Percentiles rank a stretch among this genome's conserved stretches.
These are phyloP conservation scores for Piprites chloris DNA, from an alignment of 2,113 vertebrate genomes.

Conservation along the genomic window DNA sequence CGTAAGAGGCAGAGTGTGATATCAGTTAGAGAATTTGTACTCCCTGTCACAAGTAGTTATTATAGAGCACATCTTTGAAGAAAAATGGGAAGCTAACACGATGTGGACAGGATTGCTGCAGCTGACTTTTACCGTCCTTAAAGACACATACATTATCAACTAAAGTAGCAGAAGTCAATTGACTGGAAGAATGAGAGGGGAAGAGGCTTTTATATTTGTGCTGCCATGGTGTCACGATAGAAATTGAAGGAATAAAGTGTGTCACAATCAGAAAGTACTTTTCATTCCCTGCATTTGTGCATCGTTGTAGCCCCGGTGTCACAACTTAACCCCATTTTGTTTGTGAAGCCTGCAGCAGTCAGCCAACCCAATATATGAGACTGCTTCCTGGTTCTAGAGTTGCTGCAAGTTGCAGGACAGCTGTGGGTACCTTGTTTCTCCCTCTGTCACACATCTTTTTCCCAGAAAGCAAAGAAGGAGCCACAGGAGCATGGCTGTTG, in stretches of 20 bases:
- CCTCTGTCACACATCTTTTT: background rate
- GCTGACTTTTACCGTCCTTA: background rate
- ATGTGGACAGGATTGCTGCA: background rate
- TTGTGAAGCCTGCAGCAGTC: background rate
- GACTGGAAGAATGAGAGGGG: background rate
- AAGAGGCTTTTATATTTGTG: background rate
- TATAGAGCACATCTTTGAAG: background rate
- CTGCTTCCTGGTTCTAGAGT: background rate
- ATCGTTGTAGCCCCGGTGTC: background rate
- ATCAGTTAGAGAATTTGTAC: background rate
- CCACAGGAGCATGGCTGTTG: background rate
- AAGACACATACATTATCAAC: background rate
- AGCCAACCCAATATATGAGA: background rate
- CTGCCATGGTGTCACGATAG: background rate
- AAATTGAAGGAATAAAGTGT: background rate
- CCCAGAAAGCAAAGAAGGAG: background rate
- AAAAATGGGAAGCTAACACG: background rate
- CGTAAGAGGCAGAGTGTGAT: background rate
- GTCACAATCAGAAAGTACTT: background rate
- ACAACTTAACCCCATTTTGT: background rate
- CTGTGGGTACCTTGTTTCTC: background rate
- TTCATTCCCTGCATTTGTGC: background rate
- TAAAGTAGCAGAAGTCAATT: background rate
- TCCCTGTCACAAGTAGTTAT: background rate
- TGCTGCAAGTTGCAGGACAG: background rate